Evolutionary conservation across 2,797 vertebrate genomes (phyloP).

Genomic region (Melopsittacus undulatus): DNA sequence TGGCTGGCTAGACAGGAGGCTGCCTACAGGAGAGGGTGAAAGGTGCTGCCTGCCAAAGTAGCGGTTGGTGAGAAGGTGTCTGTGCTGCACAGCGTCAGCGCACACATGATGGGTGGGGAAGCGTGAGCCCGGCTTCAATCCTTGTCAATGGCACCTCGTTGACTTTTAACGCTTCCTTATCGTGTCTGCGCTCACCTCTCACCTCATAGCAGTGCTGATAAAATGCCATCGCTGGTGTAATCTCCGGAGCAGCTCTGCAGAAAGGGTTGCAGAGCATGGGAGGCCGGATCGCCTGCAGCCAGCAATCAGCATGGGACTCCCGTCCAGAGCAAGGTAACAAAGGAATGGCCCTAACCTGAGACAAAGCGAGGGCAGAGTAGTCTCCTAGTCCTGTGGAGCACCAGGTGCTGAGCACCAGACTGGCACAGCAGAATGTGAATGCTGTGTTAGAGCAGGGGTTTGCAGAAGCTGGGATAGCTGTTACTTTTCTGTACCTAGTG

Average conservation of each 20-base stretch:
- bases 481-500: background rate
- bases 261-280: background rate
- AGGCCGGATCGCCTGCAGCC: background rate
- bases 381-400: background rate
- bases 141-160: constrained; percentile 72
- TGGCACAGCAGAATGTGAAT: rapidly evolving
- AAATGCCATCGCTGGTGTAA: constrained; percentile 57
- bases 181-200: constrained; percentile 56
- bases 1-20: background rate
- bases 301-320: background rate
- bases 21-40: background rate
- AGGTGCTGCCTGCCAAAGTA: background rate
- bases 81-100: constrained; percentile 20
- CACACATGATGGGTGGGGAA: constrained; percentile 35
- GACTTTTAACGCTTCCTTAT: constrained; percentile 75
- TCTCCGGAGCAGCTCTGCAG: constrained; percentile 16
- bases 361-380: rapidly evolving
- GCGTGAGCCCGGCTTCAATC: background rate
- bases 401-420: no score
- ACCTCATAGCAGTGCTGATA: constrained; percentile 54
- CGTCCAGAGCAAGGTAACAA: background rate
- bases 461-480: background rate
- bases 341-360: background rate
- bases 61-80: background rate
- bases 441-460: no score